Conservation (phyloP, 2,797 vertebrate species). For the Periophthalmus magnuspinnatus region DNA sequence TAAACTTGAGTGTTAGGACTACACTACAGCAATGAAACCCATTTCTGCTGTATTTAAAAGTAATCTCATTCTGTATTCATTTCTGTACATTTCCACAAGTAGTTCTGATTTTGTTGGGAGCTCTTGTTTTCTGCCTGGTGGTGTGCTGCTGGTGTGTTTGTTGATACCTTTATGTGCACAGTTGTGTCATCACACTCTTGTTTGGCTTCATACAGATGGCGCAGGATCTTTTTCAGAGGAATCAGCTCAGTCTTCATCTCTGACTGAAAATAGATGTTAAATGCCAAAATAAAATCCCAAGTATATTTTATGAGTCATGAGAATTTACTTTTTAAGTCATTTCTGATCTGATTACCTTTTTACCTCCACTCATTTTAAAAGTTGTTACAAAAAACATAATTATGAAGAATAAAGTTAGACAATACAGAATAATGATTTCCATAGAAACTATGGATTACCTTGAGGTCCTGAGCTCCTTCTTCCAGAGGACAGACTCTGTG, state of each 20-base stretch:
- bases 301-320: neutral
- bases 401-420: neutral
- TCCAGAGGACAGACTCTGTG: constrained; percentile 77
- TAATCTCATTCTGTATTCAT: neutral
- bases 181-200: constrained; percentile 81
- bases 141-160: constrained; percentile 10
- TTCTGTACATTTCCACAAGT: neutral
- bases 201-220: constrained; percentile 79
- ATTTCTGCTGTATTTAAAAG: neutral
- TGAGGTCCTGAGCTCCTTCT: constrained; percentile 79
- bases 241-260: constrained; percentile 69
- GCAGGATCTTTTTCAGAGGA: constrained; percentile 78
- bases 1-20: neutral
- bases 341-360: neutral
- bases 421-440: neutral
- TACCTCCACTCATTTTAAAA: no score
- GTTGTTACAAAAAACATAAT: no score
- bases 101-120: neutral
- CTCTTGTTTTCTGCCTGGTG: constrained; percentile 54
- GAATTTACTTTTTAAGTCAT: neutral
- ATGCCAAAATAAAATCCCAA: neutral
- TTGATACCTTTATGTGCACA: constrained; percentile 82
- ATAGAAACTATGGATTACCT: constrained; percentile 54
- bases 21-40: no score
- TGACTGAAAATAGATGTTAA: constrained; percentile 45